A percentile compares a stretch with the other conserved stretches of the same genome.
These are phyloP conservation scores for Ptychodera flava DNA, from an alignment of 35 echinoderm and acorn worm species.

Conservation along the genomic window DNA sequence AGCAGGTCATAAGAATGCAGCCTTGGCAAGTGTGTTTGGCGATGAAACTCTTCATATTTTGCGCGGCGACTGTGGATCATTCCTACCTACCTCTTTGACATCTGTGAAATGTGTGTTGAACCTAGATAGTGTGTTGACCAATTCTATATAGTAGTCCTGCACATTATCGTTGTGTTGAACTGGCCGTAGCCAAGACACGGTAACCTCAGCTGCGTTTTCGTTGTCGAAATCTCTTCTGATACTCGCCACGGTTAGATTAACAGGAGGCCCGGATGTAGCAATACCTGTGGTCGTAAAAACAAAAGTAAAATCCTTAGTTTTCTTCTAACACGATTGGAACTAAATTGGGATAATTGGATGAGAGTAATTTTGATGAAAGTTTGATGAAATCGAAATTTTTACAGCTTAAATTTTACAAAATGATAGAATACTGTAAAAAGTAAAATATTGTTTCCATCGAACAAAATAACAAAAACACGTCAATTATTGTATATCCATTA, in stretches of 20 bases:
- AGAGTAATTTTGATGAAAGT: too few relatives aligned
- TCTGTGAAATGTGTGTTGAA: neutral
- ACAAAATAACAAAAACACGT: neutral
- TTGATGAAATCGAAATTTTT: too few relatives aligned
- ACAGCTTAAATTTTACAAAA: neutral
- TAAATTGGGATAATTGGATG: neutral
- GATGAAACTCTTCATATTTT: too few relatives aligned
- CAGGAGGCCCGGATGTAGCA: neutral
- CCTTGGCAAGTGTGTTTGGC: too few relatives aligned
- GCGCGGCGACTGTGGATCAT: too few relatives aligned
- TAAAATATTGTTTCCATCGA: neutral
- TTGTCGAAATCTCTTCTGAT: neutral
- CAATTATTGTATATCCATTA: too few relatives aligned
- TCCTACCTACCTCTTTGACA: neutral
- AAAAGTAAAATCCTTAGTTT: neutral
- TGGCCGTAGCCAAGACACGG: neutral
- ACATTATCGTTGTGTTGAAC: neutral
- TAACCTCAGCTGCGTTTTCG: neutral
- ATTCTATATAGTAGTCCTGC: neutral
- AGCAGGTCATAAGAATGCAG: too few relatives aligned
- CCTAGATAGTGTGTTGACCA: neutral
- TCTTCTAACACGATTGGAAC: neutral
- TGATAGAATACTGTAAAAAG: neutral
- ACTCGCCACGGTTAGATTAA: neutral
- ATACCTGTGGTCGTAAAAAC: neutral